Evolutionary conservation across 2,113 vertebrate species (phyloP), one percentile per base, ranked within the genome.

Genomic region (Sceloporus tristichus): DNA sequence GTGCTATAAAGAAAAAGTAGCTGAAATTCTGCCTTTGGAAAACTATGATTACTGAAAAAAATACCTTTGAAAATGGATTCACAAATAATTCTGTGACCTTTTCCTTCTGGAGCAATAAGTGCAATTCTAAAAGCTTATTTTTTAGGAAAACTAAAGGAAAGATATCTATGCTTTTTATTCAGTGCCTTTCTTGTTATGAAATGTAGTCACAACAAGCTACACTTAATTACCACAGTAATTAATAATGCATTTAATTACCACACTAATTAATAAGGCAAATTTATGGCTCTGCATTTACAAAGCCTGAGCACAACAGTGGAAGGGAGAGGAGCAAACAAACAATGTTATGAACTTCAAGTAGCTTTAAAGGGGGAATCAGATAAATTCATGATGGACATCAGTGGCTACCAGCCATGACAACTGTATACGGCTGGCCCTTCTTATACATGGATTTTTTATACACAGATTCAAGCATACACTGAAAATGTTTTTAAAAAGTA

Each of bases 21-120:
- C 25, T 0, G n/a, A 79, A 38, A 59, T 21, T 87, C 23, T 38
- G 29, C 5, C 42, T 54, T 90, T 54, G 40, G 42, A 59, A 86
- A 87, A 75, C 16, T 77, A n/a, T 11, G 13, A 66, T 87, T 85
- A 87, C 40, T 68, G 78, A 91, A 91, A 92, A 73, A 82, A 88
- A 90, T 42, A 89, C 9, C 62, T 65, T 89, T 91, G 19, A 66
- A 88, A 91, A 89, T n/a, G 23, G 2, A 54, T 48, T 90, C 2
- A 38, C 23, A 83, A 88, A 14, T 21, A n/a, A 42, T n/a, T 65
- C 18, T 27, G n/a, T 53, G 29, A 73, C 27, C 59, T 71, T 66
- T 85, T 83, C n/a, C 34, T 48, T 27, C 29, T 84, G 29, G 4
- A 90, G n/a, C 7, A 82, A 84, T 77, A 62, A 62, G 54, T 62